Evolutionary conservation across 2,113 vertebrate species (phyloP), one percentile per base, ranked within the genome.

Genomic region (Oriolus oriolus): DNA sequence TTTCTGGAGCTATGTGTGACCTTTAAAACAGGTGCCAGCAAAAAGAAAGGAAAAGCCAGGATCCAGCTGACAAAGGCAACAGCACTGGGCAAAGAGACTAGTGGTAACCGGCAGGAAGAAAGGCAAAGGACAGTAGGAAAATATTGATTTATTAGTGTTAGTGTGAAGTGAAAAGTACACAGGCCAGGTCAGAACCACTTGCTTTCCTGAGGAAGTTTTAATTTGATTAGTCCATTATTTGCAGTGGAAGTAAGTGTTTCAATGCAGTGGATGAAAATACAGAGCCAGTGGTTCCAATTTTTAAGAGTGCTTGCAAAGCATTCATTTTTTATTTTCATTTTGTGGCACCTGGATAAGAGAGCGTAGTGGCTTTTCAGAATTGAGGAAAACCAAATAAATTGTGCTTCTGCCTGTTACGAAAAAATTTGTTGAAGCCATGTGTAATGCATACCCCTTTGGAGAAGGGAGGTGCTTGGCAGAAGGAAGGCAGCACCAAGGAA

Each of bases 61-160:
- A 70, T 93, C 80, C 89, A 95, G 77, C 69, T 92, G 91, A 78
- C 77, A 92, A 94, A 91, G n/a, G 71, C 74, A 91, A 79, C 66
- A 91, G 33, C 49, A 24, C 11, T 61, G 30, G 69, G 68, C 39
- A 83, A 59, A 45, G 45, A 95, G 63, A 69, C 35, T 73, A 69
- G 66, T 54, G 52, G 33, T 71, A 90, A 91, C 27, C 37, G 76
- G 53, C 41, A 79, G 70, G 57, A 95, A 84, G 53, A 94, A 87
- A 94, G 76, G 69, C 42, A 89, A 94, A 87, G n/a, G 37, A 65
- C 44, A 74, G 41, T 22, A 90, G 75, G 71, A 87, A 97, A 94
- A 77, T 69, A 66, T 6, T 88, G 66, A 69, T 92, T 91, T 86
- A 47, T 82, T 93, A 92, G 82, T 31, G 35, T 82, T 93, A 92